Conservation (phyloP, 2,797 vertebrate genomes). For the Sebastolobus altivelis region DNA sequence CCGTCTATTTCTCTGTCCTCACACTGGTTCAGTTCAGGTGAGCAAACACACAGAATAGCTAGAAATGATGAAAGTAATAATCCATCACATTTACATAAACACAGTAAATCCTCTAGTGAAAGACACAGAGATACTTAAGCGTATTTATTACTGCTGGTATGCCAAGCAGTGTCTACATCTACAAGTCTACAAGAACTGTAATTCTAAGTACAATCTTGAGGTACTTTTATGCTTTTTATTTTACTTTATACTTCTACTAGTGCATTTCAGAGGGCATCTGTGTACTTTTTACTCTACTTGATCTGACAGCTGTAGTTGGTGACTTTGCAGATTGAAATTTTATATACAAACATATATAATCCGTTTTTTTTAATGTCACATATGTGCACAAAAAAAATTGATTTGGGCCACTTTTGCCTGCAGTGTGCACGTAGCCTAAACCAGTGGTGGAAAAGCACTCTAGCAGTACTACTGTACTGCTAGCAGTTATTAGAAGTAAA, state of each 20-base stretch:
- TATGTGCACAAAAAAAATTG: too few relatives aligned
- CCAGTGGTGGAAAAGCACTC: too few relatives aligned
- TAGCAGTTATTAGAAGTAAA: too few relatives aligned
- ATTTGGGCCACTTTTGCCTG: not conserved
- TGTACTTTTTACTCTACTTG: too few relatives aligned
- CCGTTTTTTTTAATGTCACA: not conserved
- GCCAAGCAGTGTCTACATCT: not conserved
- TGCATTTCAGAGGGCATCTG: not conserved
- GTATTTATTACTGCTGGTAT: not conserved
- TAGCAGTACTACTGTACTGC: too few relatives aligned
- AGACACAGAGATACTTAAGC: not conserved
- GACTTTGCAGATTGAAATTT: not conserved
- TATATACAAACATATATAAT: not conserved
- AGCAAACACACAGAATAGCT: not conserved
- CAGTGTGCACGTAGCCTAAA: not conserved
- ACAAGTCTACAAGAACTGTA: too few relatives aligned
- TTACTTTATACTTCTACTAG: not conserved
- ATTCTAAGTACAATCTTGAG: not conserved
- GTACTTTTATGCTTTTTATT: not conserved
- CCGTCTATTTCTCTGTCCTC: not conserved
- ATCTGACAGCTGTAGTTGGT: not conserved
- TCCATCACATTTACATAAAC: not conserved
- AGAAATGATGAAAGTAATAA: not conserved
- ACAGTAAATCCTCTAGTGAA: not conserved
- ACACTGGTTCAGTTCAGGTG: slow-evolving; percentile 7